phyloP scores from a whole-genome alignment of 2,888 invertebrate genomes.

The Ichneumoninae sp. region DNA sequence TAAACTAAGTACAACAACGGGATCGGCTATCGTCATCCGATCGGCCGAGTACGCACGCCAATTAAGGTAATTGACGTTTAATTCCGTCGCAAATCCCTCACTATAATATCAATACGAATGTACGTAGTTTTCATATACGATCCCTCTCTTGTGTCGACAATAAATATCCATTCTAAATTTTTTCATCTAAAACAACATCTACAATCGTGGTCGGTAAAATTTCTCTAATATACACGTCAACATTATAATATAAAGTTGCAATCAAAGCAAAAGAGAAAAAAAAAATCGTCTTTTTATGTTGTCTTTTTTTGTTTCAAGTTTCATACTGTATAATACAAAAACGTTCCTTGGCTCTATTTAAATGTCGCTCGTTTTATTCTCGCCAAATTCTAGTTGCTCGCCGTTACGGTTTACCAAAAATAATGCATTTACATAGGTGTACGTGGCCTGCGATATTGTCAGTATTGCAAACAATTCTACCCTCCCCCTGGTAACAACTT shows the following conservation, averaged over 20 bases:
- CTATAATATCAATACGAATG: constrained; percentile 34
- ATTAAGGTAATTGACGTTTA: constrained; percentile 51
- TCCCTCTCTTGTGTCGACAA: constrained; percentile 36
- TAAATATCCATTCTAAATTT: constrained; percentile 36
- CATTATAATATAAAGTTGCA: constrained; percentile 39
- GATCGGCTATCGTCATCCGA: neutral
- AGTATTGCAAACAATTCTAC: constrained; percentile 47
- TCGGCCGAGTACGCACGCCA: constrained; percentile 34
- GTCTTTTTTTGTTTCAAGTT: constrained; percentile 23
- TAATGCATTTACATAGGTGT: constrained; percentile 53
- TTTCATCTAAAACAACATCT: constrained; percentile 61
- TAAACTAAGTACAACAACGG: constrained; percentile 40
- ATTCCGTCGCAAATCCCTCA: constrained; percentile 25
- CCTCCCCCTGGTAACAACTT: constrained; percentile 44
- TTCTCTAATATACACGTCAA: constrained; percentile 49
- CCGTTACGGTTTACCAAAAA: constrained; percentile 50
- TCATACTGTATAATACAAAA: constrained; percentile 40
- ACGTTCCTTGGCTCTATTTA: constrained; percentile 29
- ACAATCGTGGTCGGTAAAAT: constrained; percentile 52
- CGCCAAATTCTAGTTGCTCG: constrained; percentile 42
- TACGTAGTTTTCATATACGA: constrained; percentile 28
- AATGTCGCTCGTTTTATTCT: constrained; percentile 8
- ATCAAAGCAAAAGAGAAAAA: constrained; percentile 32
- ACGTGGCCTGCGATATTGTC: constrained; percentile 43
- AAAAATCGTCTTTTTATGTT: neutral